Percentiles rank a stretch among this genome's conserved stretches.
These are phyloP conservation scores for Petrocephalus sullivani DNA, from an alignment of 2,797 vertebrate genomes.

Conservation along the genomic window DNA sequence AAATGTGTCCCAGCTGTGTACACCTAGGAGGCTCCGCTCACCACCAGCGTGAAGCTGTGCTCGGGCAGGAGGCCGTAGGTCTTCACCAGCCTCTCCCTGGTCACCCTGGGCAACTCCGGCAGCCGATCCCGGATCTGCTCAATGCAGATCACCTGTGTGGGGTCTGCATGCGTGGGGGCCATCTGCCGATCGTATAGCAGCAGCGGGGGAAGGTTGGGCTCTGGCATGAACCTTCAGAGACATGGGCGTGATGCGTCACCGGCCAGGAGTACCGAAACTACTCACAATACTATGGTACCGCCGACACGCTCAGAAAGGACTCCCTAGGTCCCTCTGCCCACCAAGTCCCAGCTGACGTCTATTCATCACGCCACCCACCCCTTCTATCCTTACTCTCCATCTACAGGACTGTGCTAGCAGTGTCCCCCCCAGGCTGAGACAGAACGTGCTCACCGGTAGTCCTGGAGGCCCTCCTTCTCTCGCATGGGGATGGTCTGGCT, in stretches of 20 bases:
- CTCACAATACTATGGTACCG: not conserved
- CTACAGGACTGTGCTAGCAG: not conserved
- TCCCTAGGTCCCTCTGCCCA: not conserved
- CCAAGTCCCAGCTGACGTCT: not conserved
- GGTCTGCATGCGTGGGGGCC: slow-evolving; percentile 62
- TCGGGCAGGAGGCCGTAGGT: slow-evolving; percentile 77
- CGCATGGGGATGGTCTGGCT: slow-evolving; percentile 86
- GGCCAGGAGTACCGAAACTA: not conserved
- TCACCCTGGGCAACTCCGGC: slow-evolving; percentile 81
- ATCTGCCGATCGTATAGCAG: slow-evolving; percentile 72
- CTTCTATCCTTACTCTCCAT: not conserved
- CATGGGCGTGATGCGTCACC: not conserved
- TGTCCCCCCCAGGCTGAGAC: not conserved
- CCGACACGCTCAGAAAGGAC: not conserved
- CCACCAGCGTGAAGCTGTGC: slow-evolving; percentile 85
- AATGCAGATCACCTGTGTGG: slow-evolving; percentile 74
- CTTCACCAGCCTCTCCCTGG: slow-evolving; percentile 73
- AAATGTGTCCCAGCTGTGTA: not conserved
- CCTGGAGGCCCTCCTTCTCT: slow-evolving; percentile 95
- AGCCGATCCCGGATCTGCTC: slow-evolving; percentile 69
- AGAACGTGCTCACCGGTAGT: slow-evolving; percentile 77
- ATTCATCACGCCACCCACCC: slow-evolving; percentile 10
- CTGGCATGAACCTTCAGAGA: slow-evolving; percentile 85
- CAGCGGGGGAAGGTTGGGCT: slow-evolving; percentile 93
- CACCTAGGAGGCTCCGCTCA: slow-evolving; percentile 52